A percentile compares a stretch with the other conserved stretches of the same genome.
These are phyloP conservation scores for Drusus annulatus DNA, from an alignment of 1,140 invertebrate genomes.

Conservation along the genomic window DNA sequence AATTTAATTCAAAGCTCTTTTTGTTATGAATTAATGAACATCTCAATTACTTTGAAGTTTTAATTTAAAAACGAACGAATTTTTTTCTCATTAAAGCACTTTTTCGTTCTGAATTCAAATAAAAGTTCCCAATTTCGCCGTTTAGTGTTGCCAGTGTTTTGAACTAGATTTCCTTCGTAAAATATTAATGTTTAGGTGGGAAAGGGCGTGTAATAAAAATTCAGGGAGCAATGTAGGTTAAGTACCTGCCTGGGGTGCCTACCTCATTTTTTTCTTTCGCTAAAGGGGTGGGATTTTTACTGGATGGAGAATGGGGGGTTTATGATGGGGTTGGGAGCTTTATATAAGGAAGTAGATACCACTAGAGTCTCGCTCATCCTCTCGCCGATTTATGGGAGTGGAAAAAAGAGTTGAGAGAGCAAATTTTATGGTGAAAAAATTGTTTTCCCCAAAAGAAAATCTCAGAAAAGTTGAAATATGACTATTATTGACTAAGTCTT, in stretches of 20 bases:
- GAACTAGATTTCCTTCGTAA: neutral
- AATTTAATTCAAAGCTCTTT: too few relatives aligned
- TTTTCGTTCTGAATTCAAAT: neutral
- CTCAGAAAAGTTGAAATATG: too few relatives aligned
- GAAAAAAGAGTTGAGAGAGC: neutral
- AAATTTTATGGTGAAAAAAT: neutral
- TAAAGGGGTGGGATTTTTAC: neutral
- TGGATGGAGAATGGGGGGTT: too few relatives aligned
- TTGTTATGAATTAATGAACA: too few relatives aligned
- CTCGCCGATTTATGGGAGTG: neutral
- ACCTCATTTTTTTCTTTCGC: neutral
- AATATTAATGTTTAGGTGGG: slow-evolving; percentile 1
- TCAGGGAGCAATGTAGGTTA: neutral
- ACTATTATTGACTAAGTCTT: too few relatives aligned
- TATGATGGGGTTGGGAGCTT: too few relatives aligned
- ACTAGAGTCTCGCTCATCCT: neutral
- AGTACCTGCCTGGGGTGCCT: neutral
- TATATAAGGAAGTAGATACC: too few relatives aligned
- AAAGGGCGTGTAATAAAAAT: neutral
- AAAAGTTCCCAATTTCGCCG: neutral
- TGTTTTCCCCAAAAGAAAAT: too few relatives aligned
- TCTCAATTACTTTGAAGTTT: too few relatives aligned
- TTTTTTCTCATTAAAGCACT: too few relatives aligned
- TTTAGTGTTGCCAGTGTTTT: neutral
- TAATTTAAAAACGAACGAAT: too few relatives aligned